Conservation (phyloP, 2,113 vertebrate genomes). For the Cyprinodon brontotheroides region DNA sequence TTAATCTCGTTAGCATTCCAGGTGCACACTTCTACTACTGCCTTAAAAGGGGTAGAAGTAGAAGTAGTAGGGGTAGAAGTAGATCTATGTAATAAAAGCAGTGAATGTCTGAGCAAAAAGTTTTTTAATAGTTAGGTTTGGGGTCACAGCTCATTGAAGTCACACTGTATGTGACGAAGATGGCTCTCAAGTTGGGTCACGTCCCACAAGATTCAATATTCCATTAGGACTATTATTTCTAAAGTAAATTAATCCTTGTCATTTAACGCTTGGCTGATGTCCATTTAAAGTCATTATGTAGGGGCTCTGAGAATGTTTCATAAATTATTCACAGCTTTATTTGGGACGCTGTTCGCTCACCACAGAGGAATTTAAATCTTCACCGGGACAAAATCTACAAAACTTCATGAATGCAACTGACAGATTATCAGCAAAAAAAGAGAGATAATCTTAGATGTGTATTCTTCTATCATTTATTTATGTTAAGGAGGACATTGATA, state of each 20-base stretch:
- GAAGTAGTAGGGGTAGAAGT: background rate
- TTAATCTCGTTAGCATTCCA: slow-evolving; percentile 9
- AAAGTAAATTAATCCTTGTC: slow-evolving; percentile 76
- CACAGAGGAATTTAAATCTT: slow-evolving; percentile 30
- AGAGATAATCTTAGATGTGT: slow-evolving; percentile 34
- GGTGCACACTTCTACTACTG: slow-evolving; percentile 10
- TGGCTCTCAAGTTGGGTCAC: slow-evolving; percentile 44
- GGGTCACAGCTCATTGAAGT: slow-evolving; percentile 59
- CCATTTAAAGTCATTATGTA: slow-evolving; percentile 78
- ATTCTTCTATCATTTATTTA: background rate
- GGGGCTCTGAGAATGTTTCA: slow-evolving; percentile 69
- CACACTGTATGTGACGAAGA: slow-evolving; percentile 47
- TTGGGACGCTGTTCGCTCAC: slow-evolving; percentile 55
- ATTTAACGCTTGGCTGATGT: slow-evolving; percentile 80
- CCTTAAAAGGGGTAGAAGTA: slow-evolving; percentile 8
- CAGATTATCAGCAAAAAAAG: background rate
- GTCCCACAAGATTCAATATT: slow-evolving; percentile 70
- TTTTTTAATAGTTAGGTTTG: slow-evolving; percentile 64
- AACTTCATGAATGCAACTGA: slow-evolving; percentile 38
- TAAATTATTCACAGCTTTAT: slow-evolving; percentile 75
- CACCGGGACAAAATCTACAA: slow-evolving; percentile 45
- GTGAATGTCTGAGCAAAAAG: slow-evolving; percentile 61
- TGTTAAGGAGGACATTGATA: background rate
- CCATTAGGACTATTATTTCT: slow-evolving; percentile 77
- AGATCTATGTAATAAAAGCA: slow-evolving; percentile 16